Evolutionary conservation across 1,140 invertebrate species (phyloP).

Genomic region (Chironomus striatipennis): DNA sequence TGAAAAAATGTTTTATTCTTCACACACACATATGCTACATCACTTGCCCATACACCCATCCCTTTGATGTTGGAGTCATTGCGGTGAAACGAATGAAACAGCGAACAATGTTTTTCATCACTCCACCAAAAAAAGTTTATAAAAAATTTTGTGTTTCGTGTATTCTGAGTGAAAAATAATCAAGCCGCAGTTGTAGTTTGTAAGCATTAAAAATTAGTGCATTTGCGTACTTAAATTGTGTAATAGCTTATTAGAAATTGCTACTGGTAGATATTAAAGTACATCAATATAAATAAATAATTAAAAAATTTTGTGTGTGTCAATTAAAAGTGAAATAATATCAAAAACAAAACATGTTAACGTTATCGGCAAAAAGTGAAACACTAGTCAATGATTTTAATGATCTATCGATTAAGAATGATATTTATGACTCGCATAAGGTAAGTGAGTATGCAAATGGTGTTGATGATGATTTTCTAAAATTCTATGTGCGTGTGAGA

Average conservation of each 20-base stretch:
- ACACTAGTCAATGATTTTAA: conserved; percentile 20
- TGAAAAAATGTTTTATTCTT: no score
- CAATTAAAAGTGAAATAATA: background rate
- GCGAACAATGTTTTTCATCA: conserved; percentile 1
- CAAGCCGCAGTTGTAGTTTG: background rate
- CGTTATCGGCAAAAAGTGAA: conserved; percentile 16
- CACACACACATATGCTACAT: no score
- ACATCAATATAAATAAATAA: no score
- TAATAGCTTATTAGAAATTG: no score
- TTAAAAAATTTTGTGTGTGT: background rate
- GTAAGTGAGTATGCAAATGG: conserved; percentile 15
- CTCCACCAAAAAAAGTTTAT: background rate
- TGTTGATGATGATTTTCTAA: background rate
- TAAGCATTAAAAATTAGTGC: background rate
- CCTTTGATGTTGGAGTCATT: no score
- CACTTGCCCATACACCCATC: no score
- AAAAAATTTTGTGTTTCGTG: no score
- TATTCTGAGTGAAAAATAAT: conserved; percentile 23
- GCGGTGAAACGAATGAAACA: background rate
- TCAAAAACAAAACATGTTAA: background rate
- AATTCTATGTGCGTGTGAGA: conserved; percentile 1
- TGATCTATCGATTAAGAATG: conserved; percentile 20
- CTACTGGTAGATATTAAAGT: no score
- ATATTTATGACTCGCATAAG: conserved; percentile 17
- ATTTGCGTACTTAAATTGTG: background rate